Evolutionary conservation across 2,113 vertebrate genomes (phyloP).

Genomic region (Bubo scandiacus): DNA sequence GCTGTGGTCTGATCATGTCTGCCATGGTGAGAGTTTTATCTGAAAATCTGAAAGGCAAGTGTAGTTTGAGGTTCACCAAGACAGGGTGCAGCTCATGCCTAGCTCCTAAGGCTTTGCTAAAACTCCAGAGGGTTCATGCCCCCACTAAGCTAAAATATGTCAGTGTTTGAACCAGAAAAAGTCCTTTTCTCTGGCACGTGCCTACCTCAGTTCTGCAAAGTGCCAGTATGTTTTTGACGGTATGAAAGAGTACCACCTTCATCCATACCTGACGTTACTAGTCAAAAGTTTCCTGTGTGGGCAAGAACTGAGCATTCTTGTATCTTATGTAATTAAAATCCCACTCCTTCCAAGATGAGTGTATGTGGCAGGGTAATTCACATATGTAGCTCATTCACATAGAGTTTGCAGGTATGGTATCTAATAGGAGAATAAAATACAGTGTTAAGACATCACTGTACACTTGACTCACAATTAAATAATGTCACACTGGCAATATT

Average conservation of each 20-base stretch:
- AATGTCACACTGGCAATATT: not conserved
- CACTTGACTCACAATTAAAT: not conserved
- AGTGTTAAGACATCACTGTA: not conserved
- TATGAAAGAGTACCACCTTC: not conserved
- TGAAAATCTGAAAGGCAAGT: not conserved
- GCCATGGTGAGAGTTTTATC: not conserved
- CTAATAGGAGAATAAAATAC: not conserved
- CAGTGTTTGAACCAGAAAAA: not conserved
- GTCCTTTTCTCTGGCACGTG: not conserved
- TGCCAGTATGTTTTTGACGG: not conserved
- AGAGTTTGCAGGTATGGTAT: not conserved
- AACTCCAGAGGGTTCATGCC: not conserved
- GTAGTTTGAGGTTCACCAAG: not conserved
- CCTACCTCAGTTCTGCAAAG: not conserved
- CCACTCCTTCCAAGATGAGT: not conserved
- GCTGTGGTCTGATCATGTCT: not conserved
- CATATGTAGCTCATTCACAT: not conserved
- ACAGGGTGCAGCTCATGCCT: not conserved
- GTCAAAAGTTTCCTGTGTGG: constrained; percentile 46
- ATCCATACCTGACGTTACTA: constrained; percentile 25
- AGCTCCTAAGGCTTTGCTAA: not conserved
- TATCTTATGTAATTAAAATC: constrained; percentile 25
- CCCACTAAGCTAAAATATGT: not conserved
- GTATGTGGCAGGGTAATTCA: not conserved
- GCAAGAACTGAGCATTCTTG: constrained; percentile 34